These are phyloP conservation scores for Penaeus vannamei DNA, from an alignment of 1,140 invertebrate genomes.

Conservation along the genomic window DNA sequence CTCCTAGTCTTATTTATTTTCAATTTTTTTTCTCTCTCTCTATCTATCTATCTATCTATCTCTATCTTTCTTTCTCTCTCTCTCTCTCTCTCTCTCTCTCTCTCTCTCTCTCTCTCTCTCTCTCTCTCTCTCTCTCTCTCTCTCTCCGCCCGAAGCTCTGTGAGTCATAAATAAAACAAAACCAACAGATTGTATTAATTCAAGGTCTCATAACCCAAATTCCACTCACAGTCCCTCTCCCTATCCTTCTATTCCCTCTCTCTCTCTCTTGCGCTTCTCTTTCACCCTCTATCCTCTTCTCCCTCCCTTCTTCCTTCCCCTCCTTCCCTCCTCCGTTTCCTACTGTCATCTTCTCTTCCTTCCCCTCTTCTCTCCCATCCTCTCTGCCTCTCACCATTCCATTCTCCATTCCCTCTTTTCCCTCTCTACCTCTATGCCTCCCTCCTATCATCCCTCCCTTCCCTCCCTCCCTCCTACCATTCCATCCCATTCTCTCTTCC, in stretches of 20 bases:
- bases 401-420: no score
- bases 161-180: constrained; percentile 23
- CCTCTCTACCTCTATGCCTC: no score
- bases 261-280: neutral
- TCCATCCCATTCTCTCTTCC: no score
- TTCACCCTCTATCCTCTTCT: no score
- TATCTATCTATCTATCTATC: neutral
- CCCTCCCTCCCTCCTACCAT: no score
- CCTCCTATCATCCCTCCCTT: no score
- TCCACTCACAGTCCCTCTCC: neutral
- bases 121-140: constrained; percentile 20
- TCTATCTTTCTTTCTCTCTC: neutral
- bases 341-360: no score
- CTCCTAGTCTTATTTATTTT: no score
- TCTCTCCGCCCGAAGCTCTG: neutral
- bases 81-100: neutral
- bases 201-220: constrained; percentile 13
- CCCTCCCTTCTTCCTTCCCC: no score
- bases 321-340: no score
- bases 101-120: neutral
- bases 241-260: neutral
- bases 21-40: neutral
- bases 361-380: no score
- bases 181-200: constrained; percentile 45
- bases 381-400: no score